Evolutionary conservation across 2,113 vertebrate genomes (phyloP), one percentile per base, ranked within the genome.

Genomic region (Seriola quinqueradiata): DNA sequence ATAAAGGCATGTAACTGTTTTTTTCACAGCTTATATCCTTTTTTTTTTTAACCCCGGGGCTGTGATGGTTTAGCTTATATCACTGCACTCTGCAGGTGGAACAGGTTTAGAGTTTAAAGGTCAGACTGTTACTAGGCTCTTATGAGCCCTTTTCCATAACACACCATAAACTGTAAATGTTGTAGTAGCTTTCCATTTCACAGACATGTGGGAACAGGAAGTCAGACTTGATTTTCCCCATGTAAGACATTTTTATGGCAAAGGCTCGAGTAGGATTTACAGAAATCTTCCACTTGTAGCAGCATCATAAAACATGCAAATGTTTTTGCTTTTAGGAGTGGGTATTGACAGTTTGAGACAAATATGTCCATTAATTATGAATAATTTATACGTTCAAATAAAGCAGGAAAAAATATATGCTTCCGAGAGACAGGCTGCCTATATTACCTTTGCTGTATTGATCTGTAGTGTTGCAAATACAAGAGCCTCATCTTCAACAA

Each of bases 11-110:
- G 71, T 21, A 52, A 68, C 75, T 60, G 7, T 10, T 46, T 64
- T 73, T 67, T 82, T 75, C 42, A 38, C 3, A 36, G 52, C 0
- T 66, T 54, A 44, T 74, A 81, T 78, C 50, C 36, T 36, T 55
- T 83, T 79, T 58, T 32, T 36, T 59, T 83, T 79, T 58, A 80
- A 65, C 61, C 55, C 46, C 3, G 16, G 34, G 60, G 32, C 25
- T 36, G 40, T 55, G 65, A 65, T 68, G 69, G 57, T 69, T 82
- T 68, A 81, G 84, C 52, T 75, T 87, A 70, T 74, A 70, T 76
- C 75, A 68, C 74, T 83, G 46, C 57, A 12, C 61, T 78, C 73
- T 82, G 79, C 70, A 83, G 76, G 83, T 92, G 81, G 83, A 86
- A 75, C 52, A 32, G 23, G 66, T 76, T 81, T 67, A 83, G 34